Evolutionary conservation across 2,888 invertebrate species (phyloP), one percentile per base, ranked within the genome.

Genomic region (Mongoloraphidia duomilia): DNA sequence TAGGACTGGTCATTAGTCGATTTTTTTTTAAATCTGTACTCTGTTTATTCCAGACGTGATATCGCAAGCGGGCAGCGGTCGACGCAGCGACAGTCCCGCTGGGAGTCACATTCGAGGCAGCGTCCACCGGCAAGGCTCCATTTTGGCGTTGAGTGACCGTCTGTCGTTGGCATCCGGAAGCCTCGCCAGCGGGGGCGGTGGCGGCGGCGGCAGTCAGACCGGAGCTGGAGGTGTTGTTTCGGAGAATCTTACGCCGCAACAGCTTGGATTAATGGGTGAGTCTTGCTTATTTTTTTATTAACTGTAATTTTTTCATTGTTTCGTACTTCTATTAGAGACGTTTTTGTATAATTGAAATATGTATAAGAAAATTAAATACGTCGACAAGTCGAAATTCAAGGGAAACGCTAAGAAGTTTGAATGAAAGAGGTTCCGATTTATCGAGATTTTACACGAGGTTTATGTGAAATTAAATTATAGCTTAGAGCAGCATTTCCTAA

Each of bases 181-280:
- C 38, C 69, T 80, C 48, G 64, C 60, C n/a, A 66, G 66, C 50
- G 72, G 70, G 5, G 76, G 76, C 1, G 76, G 76, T 1, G 72
- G 72, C 26, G 17, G 17, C 17, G 2, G 71, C 68, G 6, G 53
- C 55, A 14, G 47, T 55, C n/a, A 57, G 58, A 6, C 26, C 26
- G 26, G 26, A 26, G 6, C 26, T 26, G 26, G 26, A 26, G 26
- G 26, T 26, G 26, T 26, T 26, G 26, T 26, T 26, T 26, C 26
- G 26, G 26, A 26, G 26, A 26, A 26, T 26, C 72, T 91, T 36
- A 85, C 88, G 3, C 87, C 91, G 1, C 88, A 90, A 62, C 90
- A 92, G 59, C 74, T 92, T 34, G 92, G 92, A 51, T 85, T 89
- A 34, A 84, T 92, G 79, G 92, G 88, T 86, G 68, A 82, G 82